phyloP scores from a whole-genome alignment of 2,797 vertebrate genomes.

The Carapus acus region DNA sequence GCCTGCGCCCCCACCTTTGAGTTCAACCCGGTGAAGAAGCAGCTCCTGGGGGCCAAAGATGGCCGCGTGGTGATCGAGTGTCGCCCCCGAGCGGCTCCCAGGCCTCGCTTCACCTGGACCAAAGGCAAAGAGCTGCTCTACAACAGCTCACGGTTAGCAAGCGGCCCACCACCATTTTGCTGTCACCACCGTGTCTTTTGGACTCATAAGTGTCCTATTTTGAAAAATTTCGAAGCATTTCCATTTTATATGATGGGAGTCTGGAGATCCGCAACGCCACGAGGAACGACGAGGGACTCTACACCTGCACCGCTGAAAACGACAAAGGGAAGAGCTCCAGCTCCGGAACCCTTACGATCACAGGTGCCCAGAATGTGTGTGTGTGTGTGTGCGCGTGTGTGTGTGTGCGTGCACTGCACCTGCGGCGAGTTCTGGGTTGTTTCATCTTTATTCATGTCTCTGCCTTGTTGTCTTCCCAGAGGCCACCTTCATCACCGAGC shows the following conservation, averaged over 20 bases:
- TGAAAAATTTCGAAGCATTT: slow-evolving; percentile 78
- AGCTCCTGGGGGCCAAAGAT: slow-evolving; percentile 87
- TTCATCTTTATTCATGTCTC: no score
- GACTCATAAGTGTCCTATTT: no score
- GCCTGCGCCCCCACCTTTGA: slow-evolving; percentile 92
- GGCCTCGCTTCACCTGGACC: slow-evolving; percentile 88
- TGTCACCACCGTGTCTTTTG: no score
- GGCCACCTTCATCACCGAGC: slow-evolving; percentile 83
- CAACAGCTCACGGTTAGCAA: slow-evolving; percentile 82
- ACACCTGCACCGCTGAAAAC: slow-evolving; percentile 93
- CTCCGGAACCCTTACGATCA: slow-evolving; percentile 87
- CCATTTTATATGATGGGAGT: slow-evolving; percentile 87
- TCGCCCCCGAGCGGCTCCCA: slow-evolving; percentile 91
- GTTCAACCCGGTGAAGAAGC: slow-evolving; percentile 89
- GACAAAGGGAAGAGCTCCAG: slow-evolving; percentile 89
- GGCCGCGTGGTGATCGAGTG: slow-evolving; percentile 92
- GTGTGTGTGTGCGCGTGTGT: background rate
- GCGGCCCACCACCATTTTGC: no score
- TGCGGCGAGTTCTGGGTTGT: no score
- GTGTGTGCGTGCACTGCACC: slow-evolving; percentile 1
- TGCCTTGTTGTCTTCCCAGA: slow-evolving; percentile 75
- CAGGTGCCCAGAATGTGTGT: slow-evolving; percentile 72
- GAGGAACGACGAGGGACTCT: slow-evolving; percentile 83
- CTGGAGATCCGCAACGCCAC: slow-evolving; percentile 91
- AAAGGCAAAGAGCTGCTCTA: slow-evolving; percentile 88